phyloP scores from a whole-genome alignment of 2,888 invertebrate species.

The Cynaeus angustus region DNA sequence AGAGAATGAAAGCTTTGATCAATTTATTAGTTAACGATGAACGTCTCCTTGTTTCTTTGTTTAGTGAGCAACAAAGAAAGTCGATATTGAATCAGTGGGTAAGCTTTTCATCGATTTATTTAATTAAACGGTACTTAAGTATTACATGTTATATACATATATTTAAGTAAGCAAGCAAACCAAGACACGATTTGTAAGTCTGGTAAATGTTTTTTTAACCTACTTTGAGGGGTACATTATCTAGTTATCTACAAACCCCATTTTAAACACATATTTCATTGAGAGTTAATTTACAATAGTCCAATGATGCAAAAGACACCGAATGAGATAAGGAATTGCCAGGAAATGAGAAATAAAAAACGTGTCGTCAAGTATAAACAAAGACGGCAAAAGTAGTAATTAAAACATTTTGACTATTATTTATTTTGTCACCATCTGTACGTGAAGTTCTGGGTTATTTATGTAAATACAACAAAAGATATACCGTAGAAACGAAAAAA shows the following conservation, averaged over 20 bases:
- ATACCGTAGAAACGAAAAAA: neutral
- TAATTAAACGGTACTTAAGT: too few species aligned
- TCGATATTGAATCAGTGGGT: too few species aligned
- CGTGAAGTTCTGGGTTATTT: neutral
- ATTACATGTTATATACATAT: too few species aligned
- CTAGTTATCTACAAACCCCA: conserved; percentile 2
- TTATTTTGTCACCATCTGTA: neutral
- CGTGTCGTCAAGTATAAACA: too few species aligned
- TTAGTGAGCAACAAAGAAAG: too few species aligned
- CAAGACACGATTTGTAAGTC: neutral
- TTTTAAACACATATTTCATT: neutral
- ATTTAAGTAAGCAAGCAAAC: neutral
- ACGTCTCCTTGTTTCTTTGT: too few species aligned
- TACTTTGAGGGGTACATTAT: conserved; percentile 1
- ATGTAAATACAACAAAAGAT: neutral
- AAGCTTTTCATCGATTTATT: too few species aligned
- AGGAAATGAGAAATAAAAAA: too few species aligned
- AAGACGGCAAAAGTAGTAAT: neutral
- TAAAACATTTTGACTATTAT: neutral
- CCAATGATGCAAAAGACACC: neutral
- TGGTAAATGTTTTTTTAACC: conserved; percentile 4
- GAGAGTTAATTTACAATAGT: neutral
- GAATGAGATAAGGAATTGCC: neutral
- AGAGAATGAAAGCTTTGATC: too few species aligned
- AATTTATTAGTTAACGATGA: too few species aligned